These are phyloP conservation scores for Eurois occulta DNA, from an alignment of 2,888 invertebrate species.

Conservation along the genomic window DNA sequence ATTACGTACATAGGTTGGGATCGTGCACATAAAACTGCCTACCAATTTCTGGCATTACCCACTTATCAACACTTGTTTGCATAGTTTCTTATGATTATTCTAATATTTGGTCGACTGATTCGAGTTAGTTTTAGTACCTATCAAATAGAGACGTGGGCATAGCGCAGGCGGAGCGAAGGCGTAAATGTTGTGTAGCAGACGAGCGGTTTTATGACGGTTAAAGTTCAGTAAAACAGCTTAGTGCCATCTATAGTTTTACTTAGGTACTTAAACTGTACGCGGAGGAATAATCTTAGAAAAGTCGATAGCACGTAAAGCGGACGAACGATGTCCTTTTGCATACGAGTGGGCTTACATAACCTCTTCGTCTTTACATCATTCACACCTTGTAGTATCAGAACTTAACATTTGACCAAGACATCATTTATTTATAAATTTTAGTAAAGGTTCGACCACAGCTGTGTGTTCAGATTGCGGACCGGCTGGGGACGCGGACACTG, in stretches of 20 bases:
- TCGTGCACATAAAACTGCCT: background rate
- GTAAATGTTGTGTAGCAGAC: background rate
- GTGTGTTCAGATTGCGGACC: background rate
- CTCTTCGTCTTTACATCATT: background rate
- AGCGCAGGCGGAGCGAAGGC: slow-evolving; percentile 26
- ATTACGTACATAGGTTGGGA: background rate
- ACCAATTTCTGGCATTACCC: background rate
- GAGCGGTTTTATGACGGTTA: background rate
- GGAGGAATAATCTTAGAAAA: background rate
- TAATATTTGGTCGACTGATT: background rate
- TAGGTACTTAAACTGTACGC: background rate
- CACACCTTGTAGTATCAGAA: background rate
- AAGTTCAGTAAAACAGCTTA: background rate
- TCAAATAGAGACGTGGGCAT: slow-evolving; percentile 2
- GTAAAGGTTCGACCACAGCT: background rate
- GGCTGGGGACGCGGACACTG: background rate
- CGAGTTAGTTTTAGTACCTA: background rate
- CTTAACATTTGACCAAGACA: background rate
- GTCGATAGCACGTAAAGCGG: background rate
- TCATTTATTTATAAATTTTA: background rate
- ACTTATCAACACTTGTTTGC: background rate
- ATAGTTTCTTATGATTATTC: slow-evolving; percentile 1
- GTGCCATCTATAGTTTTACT: background rate
- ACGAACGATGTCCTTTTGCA: background rate
- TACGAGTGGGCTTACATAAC: background rate